These are phyloP conservation scores for Astropecten irregularis DNA, from an alignment of 53 echinoderm and acorn worm species.

Conservation along the genomic window DNA sequence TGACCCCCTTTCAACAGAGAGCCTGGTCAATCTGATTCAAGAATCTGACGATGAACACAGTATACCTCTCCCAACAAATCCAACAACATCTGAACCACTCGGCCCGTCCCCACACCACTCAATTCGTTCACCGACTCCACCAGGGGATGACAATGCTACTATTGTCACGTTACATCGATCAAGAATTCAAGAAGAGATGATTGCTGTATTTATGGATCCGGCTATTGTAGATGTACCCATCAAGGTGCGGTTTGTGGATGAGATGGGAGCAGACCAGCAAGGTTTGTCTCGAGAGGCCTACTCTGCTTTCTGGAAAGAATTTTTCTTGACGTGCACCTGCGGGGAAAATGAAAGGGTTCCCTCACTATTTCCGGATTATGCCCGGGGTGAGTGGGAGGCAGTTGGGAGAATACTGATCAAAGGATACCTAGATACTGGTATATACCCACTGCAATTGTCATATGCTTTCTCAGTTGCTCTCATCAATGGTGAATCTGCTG, in stretches of 20 bases:
- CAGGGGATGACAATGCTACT: neutral
- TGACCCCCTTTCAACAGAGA: neutral
- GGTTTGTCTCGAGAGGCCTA: too few species aligned
- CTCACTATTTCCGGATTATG: slow-evolving; percentile 21
- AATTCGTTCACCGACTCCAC: slow-evolving; percentile 6
- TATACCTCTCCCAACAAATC: neutral
- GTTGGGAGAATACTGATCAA: too few species aligned
- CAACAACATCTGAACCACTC: neutral
- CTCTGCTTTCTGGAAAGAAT: too few species aligned
- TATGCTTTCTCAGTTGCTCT: slow-evolving; percentile 2
- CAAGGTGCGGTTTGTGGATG: too few species aligned
- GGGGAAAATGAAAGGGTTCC: too few species aligned
- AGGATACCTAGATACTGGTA: too few species aligned
- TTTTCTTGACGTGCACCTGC: slow-evolving; percentile 10
- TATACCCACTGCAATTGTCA: neutral
- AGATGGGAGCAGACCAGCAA: too few species aligned
- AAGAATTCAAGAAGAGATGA: neutral
- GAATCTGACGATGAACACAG: neutral
- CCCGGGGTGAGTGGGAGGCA: slow-evolving; percentile 9
- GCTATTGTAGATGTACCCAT: slow-evolving; percentile 8
- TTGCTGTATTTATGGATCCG: slow-evolving; percentile 9
- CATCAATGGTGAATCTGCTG: neutral
- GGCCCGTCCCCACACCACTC: neutral
- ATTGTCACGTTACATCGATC: too few species aligned
- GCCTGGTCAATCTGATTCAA: neutral